Base-by-base conservation (phyloP, 1,140 invertebrate genomes). In the Hyposmocoma kahamanoa region DNA sequence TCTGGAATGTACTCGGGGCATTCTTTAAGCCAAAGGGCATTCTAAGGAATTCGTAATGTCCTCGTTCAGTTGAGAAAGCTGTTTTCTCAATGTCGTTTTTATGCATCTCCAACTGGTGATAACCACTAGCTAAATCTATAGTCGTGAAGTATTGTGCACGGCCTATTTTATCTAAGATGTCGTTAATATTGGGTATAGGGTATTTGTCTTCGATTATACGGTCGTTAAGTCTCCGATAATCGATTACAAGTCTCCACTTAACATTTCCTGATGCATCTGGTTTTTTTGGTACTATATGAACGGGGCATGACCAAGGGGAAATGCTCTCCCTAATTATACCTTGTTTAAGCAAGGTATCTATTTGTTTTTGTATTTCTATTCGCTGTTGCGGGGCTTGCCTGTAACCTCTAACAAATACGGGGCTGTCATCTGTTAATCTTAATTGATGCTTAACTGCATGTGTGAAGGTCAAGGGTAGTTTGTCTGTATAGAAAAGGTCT, bases 151-250 rank as follows among this genome's bases (percentile, higher is more conserved):
- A 74, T 24, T 51, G 32, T 1, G 48, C 52, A 0, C 56, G 56
- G 10, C 50, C 49, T n/a, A 89, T 39, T 5, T 50, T 51, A 44
- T 80, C 60, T 5, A 90, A 54, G 10, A 74, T 69, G 15, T 83
- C 73, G 22, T 84, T 72, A 5, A 22, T 60, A 32, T 85, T 69
- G 1, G 89, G 88, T 5, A 90, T 44, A 1, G 89, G 88, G 59
- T 73, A 90, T 10, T 52, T 45, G 50, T 89, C 86, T 3, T 43
- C 51, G 10, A 70, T 49, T 8, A 72, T 77, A 22, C 55, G 53
- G 24, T 68, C 56, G 50, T 82, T 81, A 18, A 82, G 44, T 41
- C 50, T 45, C 50, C 69, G 3, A 48, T 72, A 84, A 51, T 81
- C 78, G 5, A 77, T 55, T 5, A 73, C 66, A 21, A 75, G 20